Conservation (phyloP, 2,888 invertebrate species). For the Drosophila macrospina region DNA sequence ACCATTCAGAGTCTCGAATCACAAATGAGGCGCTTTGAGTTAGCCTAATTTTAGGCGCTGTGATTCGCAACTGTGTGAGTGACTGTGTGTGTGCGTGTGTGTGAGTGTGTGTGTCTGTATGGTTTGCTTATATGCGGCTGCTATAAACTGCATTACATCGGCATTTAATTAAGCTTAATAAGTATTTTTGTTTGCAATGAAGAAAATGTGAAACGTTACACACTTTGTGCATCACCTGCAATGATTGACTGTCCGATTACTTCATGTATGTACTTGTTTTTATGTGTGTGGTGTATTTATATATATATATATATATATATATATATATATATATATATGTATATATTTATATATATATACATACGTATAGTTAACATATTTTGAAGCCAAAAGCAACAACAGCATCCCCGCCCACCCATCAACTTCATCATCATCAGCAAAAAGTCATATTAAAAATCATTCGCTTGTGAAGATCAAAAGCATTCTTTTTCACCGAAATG, state of each 20-base stretch:
- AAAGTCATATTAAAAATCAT: constrained; percentile 84
- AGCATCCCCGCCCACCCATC: constrained; percentile 25
- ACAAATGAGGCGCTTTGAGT: constrained; percentile 59
- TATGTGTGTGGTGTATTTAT: background rate
- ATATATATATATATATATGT: background rate
- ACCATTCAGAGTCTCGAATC: constrained; percentile 1
- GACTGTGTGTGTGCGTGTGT: constrained; percentile 2
- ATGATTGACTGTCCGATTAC: constrained; percentile 65
- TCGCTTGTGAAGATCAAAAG: constrained; percentile 85
- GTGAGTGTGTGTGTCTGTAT: constrained; percentile 12
- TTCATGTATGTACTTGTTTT: no score
- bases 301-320: constrained; percentile 1
- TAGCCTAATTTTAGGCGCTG: constrained; percentile 67
- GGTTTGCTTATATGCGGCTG: constrained; percentile 15
- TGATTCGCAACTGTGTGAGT: constrained; percentile 24
- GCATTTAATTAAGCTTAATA: constrained; percentile 72
- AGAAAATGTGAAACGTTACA: constrained; percentile 11
- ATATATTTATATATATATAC: constrained; percentile 2
- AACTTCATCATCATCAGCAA: constrained; percentile 61
- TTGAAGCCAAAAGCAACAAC: constrained; percentile 22
- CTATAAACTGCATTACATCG: constrained; percentile 40
- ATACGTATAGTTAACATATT: constrained; percentile 43
- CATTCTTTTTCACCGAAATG: constrained; percentile 82
- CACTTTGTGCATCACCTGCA: constrained; percentile 21
- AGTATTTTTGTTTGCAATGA: constrained; percentile 29